Evolutionary conservation across 2,113 vertebrate genomes (phyloP), one percentile per base, ranked within the genome.

Genomic region (Ondatra zibethicus): DNA sequence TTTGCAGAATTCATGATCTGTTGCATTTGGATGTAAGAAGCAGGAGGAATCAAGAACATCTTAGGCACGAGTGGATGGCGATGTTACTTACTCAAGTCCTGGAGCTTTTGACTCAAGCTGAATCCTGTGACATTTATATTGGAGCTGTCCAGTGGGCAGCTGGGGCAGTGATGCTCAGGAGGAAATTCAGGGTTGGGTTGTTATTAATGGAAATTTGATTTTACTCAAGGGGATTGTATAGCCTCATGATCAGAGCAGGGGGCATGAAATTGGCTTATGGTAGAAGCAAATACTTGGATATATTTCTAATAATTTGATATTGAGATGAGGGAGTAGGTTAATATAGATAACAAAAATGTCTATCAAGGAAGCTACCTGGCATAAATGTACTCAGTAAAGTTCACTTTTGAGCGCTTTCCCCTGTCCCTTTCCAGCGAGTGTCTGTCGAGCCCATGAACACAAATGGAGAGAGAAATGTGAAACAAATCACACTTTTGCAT

Each of bases 201-300:
- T 78, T 77, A 95, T 47, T 63, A 73, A 68, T 2, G 68, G 63
- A 93, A 90, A 42, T 6, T 95, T 80, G 58, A 77, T 73, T 91
- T 95, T 91, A 96, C n/a, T 58, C 29, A 63, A 89, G 68, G 42
- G 89, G 33, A 80, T 75, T 94, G 82, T 91, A 91, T n/a, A 91
- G 45, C n/a, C 81, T 89, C 50, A 76, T 66, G 63, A 7, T 77
- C 73, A 73, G 4, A 12, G 75, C 63, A 95, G 65, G 85, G 92
- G 87, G 45, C 45, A 78, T 65, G 61, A 80, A 85, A 14, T 68
- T 93, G 63, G 85, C 50, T 80, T 50, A 92, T 42, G 47, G 90
- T 47, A 95, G 65, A 66, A 87, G 88, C 50, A 89, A 47, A 80
- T 72, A 25, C 45, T 58, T 91, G 72, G 75, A 92, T 87, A 81